phyloP scores from a whole-genome alignment of 2,888 invertebrate genomes.

The Sisyra nigra region DNA sequence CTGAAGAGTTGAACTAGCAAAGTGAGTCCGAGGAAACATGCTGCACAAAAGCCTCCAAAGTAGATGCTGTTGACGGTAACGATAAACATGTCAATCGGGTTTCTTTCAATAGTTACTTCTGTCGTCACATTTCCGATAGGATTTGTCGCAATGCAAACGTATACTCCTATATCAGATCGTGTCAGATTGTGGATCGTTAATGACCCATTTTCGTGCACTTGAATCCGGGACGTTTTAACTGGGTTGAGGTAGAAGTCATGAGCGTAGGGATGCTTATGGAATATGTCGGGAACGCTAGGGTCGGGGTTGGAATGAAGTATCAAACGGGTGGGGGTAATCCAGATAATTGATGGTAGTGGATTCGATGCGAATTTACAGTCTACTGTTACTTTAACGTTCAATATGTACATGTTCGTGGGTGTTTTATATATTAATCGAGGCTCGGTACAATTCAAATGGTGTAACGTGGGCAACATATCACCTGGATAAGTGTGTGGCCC shows the following conservation, averaged over 20 bases:
- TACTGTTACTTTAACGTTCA: constrained; percentile 50
- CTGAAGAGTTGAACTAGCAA: constrained; percentile 61
- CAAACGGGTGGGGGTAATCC: constrained; percentile 64
- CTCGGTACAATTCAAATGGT: constrained; percentile 52
- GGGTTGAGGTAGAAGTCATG: constrained; percentile 36
- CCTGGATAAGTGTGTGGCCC: constrained; percentile 43
- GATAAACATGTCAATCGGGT: constrained; percentile 69
- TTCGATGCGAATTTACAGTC: constrained; percentile 64
- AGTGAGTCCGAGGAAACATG: constrained; percentile 62
- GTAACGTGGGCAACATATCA: constrained; percentile 52
- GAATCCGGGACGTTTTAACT: constrained; percentile 34
- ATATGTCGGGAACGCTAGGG: constrained; percentile 43
- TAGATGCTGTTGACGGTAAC: constrained; percentile 72
- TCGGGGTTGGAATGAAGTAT: constrained; percentile 69
- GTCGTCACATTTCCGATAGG: constrained; percentile 63
- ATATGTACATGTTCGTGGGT: constrained; percentile 42
- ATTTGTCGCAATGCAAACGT: constrained; percentile 75
- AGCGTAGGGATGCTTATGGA: constrained; percentile 44
- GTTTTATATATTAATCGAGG: constrained; percentile 43
- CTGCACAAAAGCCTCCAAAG: constrained; percentile 66
- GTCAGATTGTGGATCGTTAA: constrained; percentile 54
- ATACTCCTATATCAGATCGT: constrained; percentile 68
- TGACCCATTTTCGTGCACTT: constrained; percentile 61
- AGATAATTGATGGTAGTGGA: constrained; percentile 65
- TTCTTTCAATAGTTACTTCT: constrained; percentile 62